Percentiles rank a stretch among this genome's conserved stretches.
Conservation (phyloP, 2,797 vertebrate genomes). For the Sparus aurata region DNA sequence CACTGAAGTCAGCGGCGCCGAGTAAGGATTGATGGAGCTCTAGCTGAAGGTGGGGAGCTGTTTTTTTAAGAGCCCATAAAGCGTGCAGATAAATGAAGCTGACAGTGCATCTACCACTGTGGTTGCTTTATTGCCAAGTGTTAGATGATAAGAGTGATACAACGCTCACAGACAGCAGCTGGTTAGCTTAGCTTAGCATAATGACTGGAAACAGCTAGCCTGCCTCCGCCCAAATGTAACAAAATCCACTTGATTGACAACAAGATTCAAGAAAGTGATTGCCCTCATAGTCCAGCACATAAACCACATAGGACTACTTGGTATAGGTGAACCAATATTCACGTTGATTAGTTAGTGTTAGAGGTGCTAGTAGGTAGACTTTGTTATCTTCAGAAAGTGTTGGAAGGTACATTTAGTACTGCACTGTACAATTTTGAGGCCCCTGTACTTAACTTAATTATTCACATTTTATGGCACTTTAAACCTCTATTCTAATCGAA, state of each 20-base stretch:
- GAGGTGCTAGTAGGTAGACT: too few species aligned
- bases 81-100: background rate
- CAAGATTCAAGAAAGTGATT: background rate
- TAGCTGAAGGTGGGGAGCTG: background rate
- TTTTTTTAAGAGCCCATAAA: too few species aligned
- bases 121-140: background rate
- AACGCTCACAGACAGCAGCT: background rate
- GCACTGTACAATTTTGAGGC: background rate
- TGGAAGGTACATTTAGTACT: background rate
- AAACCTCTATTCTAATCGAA: background rate
- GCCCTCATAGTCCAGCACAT: background rate
- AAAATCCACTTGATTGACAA: background rate
- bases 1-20: background rate
- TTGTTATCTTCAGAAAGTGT: too few species aligned
- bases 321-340: too few species aligned
- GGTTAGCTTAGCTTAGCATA: slow-evolving; percentile 2
- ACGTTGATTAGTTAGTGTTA: too few species aligned
- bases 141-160: background rate
- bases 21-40: background rate
- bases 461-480: background rate
- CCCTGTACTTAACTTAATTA: too few species aligned
- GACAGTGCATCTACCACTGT: background rate
- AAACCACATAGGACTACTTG: too few species aligned
- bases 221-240: background rate
- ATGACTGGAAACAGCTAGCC: background rate